Evolutionary conservation across 2,797 vertebrate genomes (phyloP), one percentile per base, ranked within the genome.

Genomic region (Scyliorhinus canicula): DNA sequence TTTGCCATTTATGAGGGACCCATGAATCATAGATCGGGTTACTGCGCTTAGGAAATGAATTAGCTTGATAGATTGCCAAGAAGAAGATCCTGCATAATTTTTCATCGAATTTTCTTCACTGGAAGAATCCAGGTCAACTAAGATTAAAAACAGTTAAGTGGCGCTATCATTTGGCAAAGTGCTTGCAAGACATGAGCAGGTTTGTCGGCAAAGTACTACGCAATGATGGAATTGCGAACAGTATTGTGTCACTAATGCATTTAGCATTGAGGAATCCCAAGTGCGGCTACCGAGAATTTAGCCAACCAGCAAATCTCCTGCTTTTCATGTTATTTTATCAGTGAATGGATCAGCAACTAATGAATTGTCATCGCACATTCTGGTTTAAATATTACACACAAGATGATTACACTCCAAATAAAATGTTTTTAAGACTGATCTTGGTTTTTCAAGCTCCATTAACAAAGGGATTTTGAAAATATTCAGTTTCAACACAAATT

Each of bases 141-240:
- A 91, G n/a, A 63, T 91, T 91, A 63, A 63, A 60, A 44, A 44
- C 40, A 91, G n/a, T 91, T 40, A 91, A 65, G 4, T 35, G n/a
- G 88, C 60, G 65, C 65, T 91, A 90, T 21, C 86, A 90, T n/a
- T 60, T 90, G 16, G 55, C 55, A 90, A 91, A 91, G n/a, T 65
- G n/a, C n/a, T 91, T 65, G 57, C 57, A 63, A 63, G 57, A 57
- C 65, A 44, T 3, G 7, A n/a, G n/a, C n/a, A 50, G 82, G 47
- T 28, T 2, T 52, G 47, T 65, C 40, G 44, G 44, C 40, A 82
- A 44, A 40, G n/a, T 57, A 40, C 57, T 60, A 63, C 35, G 21
- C 55, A 35, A 60, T 40, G 19, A 90, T 63, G 19, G 57, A 90
- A 63, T 24, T 63, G 14, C 60, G 60, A 40, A 60, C 11, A 60